Evolutionary conservation across 2,888 invertebrate genomes (phyloP).

Genomic region (Lasioglossum oenotherae): DNA sequence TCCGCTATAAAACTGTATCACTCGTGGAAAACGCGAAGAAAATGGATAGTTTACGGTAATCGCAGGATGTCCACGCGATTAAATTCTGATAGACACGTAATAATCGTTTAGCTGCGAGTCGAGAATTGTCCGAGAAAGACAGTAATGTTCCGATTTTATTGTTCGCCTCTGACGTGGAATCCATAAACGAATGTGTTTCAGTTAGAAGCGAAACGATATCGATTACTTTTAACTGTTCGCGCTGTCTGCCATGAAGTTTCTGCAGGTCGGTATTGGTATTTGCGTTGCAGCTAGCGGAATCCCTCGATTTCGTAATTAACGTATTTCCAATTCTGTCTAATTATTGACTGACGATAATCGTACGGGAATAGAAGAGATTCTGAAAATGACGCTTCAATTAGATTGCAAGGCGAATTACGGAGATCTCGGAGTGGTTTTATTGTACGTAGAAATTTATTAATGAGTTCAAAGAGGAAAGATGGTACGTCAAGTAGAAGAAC

Average conservation of each 20-base stretch:
- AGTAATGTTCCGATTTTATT: neutral
- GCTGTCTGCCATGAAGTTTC: neutral
- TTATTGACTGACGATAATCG: neutral
- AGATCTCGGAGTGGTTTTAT: neutral
- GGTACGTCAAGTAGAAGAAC: no score
- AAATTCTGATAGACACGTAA: conserved; percentile 19
- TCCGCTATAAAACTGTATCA: conserved; percentile 10
- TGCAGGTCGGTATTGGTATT: neutral
- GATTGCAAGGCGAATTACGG: neutral
- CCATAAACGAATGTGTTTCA: neutral
- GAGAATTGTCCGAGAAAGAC: neutral
- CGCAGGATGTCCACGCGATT: neutral
- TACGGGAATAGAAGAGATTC: neutral
- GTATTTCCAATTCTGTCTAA: neutral
- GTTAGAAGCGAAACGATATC: neutral
- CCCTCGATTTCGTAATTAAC: neutral
- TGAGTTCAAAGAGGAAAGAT: no score
- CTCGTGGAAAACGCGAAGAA: conserved; percentile 12
- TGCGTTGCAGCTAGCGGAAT: neutral
- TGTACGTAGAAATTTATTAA: neutral
- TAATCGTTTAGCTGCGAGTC: neutral
- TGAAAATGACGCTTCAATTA: neutral
- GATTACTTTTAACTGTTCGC: neutral
- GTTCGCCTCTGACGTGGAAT: neutral
- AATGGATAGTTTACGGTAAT: conserved; percentile 27